Evolutionary conservation across 2,888 invertebrate species (phyloP).

Genomic region (Leptopilina syphax): DNA sequence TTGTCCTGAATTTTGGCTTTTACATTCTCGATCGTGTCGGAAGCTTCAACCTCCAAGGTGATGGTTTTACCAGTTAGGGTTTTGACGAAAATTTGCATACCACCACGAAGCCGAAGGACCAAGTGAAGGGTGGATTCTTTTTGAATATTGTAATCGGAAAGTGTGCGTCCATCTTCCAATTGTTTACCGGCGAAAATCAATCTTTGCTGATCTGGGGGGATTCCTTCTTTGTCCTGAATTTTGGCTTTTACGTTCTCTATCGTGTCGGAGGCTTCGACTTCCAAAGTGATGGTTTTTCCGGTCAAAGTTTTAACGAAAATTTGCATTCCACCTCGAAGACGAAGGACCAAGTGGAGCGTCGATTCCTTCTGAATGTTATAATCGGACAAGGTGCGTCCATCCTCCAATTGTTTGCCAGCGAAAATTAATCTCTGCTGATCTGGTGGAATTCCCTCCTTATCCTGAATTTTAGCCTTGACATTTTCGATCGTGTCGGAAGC

Average conservation of each 20-base stretch:
- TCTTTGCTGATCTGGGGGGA: constrained; percentile 66
- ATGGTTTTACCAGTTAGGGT: constrained; percentile 59
- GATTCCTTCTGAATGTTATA: neutral
- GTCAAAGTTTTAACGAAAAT: constrained; percentile 64
- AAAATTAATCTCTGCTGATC: neutral
- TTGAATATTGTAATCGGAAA: constrained; percentile 65
- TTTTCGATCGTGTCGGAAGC: constrained; percentile 61
- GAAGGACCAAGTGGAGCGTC: constrained; percentile 1
- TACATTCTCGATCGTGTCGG: constrained; percentile 60
- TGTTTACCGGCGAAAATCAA: constrained; percentile 67
- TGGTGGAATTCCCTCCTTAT: constrained; percentile 61
- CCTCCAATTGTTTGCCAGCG: constrained; percentile 13
- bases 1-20: constrained; percentile 64
- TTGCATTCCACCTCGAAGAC: constrained; percentile 63
- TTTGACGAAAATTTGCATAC: constrained; percentile 66
- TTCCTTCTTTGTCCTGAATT: constrained; percentile 66
- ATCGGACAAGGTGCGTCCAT: constrained; percentile 27
- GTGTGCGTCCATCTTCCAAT: constrained; percentile 63
- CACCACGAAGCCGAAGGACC: constrained; percentile 62
- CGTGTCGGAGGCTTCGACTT: constrained; percentile 64
- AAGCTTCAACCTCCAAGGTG: constrained; percentile 61
- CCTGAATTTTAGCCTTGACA: constrained; percentile 64
- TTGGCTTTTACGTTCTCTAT: constrained; percentile 66
- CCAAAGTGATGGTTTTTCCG: constrained; percentile 62
- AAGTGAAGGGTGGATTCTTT: constrained; percentile 65